These are phyloP conservation scores for Austrofundulus limnaeus DNA, from an alignment of 2,113 vertebrate species.

Conservation along the genomic window DNA sequence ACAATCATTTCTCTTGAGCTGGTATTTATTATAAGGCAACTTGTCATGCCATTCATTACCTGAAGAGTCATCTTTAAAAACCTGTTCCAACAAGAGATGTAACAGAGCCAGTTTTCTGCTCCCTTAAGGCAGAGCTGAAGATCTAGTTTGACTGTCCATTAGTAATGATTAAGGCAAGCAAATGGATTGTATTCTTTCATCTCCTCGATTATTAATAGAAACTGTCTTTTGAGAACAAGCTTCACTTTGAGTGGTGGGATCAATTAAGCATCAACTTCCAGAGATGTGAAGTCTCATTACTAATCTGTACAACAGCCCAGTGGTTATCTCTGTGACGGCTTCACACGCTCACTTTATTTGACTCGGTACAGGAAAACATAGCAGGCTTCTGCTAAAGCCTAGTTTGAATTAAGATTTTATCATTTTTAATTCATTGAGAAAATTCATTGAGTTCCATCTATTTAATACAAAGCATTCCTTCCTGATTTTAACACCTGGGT, in stretches of 20 bases:
- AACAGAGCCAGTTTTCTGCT: constrained; percentile 11
- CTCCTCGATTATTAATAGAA: constrained; percentile 16
- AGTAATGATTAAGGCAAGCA: constrained; percentile 32
- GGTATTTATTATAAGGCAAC: constrained; percentile 34
- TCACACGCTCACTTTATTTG: too few species aligned
- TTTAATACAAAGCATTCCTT: too few species aligned
- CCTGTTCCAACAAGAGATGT: not conserved
- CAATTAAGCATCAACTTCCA: constrained; percentile 40
- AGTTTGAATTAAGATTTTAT: too few species aligned
- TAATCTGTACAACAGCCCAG: not conserved
- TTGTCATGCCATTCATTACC: constrained; percentile 53
- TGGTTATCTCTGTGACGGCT: too few species aligned
- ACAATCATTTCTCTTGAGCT: constrained; percentile 43
- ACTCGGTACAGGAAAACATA: too few species aligned
- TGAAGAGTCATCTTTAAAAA: constrained; percentile 44
- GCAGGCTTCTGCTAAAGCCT: too few species aligned
- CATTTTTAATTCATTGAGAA: too few species aligned
- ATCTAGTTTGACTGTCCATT: constrained; percentile 21
- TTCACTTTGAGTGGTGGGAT: constrained; percentile 18
- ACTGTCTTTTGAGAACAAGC: constrained; percentile 25
- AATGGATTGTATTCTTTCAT: constrained; percentile 3
- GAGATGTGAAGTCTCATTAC: constrained; percentile 11
- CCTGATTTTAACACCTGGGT: too few species aligned
- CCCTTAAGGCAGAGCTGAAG: not conserved
- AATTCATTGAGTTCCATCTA: too few species aligned